phyloP scores from a whole-genome alignment of 2,888 invertebrate genomes.

The Caenorhabditis panamensis region DNA sequence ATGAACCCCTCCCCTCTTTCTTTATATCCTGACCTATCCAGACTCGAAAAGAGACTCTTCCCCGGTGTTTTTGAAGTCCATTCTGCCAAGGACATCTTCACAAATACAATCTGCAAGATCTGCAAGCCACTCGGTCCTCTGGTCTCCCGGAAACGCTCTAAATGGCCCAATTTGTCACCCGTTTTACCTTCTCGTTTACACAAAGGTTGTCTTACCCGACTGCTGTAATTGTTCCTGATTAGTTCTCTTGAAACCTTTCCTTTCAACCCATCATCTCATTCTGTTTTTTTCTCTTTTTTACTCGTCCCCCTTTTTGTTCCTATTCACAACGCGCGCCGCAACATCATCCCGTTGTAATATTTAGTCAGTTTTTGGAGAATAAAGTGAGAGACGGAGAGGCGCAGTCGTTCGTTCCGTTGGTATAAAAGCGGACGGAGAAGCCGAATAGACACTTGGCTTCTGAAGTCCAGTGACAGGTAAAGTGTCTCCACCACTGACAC shows the following conservation, averaged over 20 bases:
- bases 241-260: slow-evolving; percentile 48
- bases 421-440: slow-evolving; percentile 39
- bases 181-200: slow-evolving; percentile 48
- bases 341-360: slow-evolving; percentile 41
- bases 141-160: not conserved
- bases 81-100: not conserved
- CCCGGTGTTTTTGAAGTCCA: no score
- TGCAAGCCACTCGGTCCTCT: not conserved
- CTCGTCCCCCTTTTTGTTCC: slow-evolving; percentile 33
- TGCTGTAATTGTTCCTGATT: slow-evolving; percentile 59
- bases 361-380: slow-evolving; percentile 48
- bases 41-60: no score
- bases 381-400: slow-evolving; percentile 28
- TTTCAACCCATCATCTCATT: slow-evolving; percentile 38
- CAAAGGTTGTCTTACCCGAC: slow-evolving; percentile 9
- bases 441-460: slow-evolving; percentile 47
- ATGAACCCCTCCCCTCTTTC: no score
- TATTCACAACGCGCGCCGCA: slow-evolving; percentile 40
- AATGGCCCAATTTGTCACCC: slow-evolving; percentile 29
- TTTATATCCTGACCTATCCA: no score
- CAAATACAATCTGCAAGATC: slow-evolving; percentile 6
- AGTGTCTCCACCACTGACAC: not conserved
- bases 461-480: slow-evolving; percentile 57
- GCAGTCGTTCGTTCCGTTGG: slow-evolving; percentile 15
- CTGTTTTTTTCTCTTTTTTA: slow-evolving; percentile 29